Evolutionary conservation across 2,797 vertebrate genomes (phyloP).

Genomic region (Eulemur mongoz): DNA sequence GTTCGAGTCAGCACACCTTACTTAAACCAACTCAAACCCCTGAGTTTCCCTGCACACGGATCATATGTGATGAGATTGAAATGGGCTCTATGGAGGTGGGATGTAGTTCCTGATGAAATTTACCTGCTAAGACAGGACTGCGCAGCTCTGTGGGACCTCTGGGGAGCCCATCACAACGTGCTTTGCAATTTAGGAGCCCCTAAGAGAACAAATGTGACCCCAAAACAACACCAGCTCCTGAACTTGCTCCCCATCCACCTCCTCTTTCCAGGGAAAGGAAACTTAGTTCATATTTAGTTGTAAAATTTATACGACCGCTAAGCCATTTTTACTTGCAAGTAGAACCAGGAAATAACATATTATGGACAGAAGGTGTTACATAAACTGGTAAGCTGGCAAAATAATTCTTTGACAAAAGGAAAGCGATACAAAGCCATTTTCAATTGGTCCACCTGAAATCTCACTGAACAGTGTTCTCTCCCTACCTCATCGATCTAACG

Average conservation of each 20-base stretch:
- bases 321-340: conserved; percentile 60
- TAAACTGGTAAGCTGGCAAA: conserved; percentile 44
- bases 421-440: conserved; percentile 65
- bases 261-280: neutral
- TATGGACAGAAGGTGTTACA: conserved; percentile 19
- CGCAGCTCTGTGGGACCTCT: neutral
- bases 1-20: conserved; percentile 57
- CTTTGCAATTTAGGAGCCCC: neutral
- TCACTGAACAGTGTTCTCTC: conserved; percentile 70
- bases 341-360: neutral
- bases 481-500: conserved; percentile 80
- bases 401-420: conserved; percentile 60
- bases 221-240: neutral
- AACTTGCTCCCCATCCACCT: neutral
- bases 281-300: neutral
- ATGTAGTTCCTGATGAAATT: conserved; percentile 51
- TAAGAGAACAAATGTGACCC: neutral
- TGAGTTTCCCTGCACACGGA: conserved; percentile 67
- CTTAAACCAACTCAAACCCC: conserved; percentile 63
- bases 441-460: conserved; percentile 73
- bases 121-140: conserved; percentile 12
- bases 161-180: neutral
- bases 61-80: conserved; percentile 54
- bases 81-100: neutral
- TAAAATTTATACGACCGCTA: conserved; percentile 6